Conservation (phyloP, 1,140 invertebrate species). For the Drosophila eugracilis region DNA sequence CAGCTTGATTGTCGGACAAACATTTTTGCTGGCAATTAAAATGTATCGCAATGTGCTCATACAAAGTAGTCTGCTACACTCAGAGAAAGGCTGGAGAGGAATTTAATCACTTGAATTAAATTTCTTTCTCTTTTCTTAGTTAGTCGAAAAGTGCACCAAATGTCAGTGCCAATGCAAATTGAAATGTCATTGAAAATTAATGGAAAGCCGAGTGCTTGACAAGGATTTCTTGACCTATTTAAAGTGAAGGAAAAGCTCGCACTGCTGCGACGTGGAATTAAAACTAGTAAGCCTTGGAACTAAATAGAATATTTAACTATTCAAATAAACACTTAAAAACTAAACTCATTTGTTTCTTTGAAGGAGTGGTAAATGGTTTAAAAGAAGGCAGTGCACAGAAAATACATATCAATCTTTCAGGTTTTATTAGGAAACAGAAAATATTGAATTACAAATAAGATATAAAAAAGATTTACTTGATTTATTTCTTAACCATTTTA, state of each 20-base stretch:
- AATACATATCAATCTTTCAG: no score
- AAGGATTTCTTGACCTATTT: neutral
- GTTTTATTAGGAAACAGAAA: no score
- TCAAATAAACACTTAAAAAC: no score
- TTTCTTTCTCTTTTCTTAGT: neutral
- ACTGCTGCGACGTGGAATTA: neutral
- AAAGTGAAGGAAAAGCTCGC: neutral
- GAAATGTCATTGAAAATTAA: neutral
- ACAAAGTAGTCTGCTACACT: slow-evolving; percentile 10
- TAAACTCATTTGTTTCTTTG: no score
- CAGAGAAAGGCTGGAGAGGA: neutral
- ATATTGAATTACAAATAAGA: no score
- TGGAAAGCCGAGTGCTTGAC: neutral
- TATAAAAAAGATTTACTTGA: no score
- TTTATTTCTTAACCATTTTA: no score
- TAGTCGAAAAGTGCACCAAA: neutral
- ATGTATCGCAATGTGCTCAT: neutral
- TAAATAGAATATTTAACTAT: no score
- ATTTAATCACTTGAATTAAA: neutral
- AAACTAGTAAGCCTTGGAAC: neutral
- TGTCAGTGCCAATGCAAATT: neutral
- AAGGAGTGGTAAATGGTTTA: no score
- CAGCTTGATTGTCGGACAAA: slow-evolving; percentile 5
- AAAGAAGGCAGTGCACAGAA: no score
- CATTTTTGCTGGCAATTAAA: slow-evolving; percentile 35